Evolutionary conservation across 1,140 invertebrate species (phyloP), one percentile per base, ranked within the genome.

Genomic region (Drosophila pseudoananassae): DNA sequence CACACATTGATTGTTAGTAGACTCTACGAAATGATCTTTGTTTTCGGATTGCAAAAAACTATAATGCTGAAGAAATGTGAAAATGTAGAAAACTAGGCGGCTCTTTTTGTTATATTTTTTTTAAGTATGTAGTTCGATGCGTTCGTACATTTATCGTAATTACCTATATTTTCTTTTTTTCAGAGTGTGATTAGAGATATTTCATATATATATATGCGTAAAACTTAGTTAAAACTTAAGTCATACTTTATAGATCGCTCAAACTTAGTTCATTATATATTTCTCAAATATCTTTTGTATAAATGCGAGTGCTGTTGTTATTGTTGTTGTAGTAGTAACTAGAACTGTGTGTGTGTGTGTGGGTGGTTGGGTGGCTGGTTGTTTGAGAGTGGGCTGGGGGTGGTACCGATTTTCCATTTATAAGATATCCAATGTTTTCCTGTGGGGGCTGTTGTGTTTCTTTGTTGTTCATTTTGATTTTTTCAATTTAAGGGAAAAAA

Each of bases 281-380:
- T 4, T 52, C 52, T 33, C n/a, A 70, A 65, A 20, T 52, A 66
- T 66, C n/a, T 29, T 43, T 53, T 73, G 56, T 72, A 31, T 68
- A 81, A 81, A 87, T 87, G 82, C 82, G 82, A 87, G 82, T 87
- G 82, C 82, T 87, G 82, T 78, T 74, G 81, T 85, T 87, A 33
- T 49, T 49, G 46, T 47, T 47, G 15, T 47, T 47, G 15, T 47
- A 20, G 49, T 52, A 36, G 50, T 52, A 33, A 33, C 50, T 52
- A 17, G 43, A 20, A 23, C 9, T 46, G 17, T 20, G 43, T 46
- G 49, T 69, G 38, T 15, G 20, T 52, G 58, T 53, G 40, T 43
- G 33, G 12, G 33, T 36, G 33, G 40, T 17, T 43, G 40, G 40
- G n/a, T 43, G 40, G 25, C 25, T 27, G 25, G 25, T 27, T 27